Evolutionary conservation across 2,888 invertebrate genomes (phyloP), one percentile per base, ranked within the genome.

Genomic region (Reticulitermes lucifugus): DNA sequence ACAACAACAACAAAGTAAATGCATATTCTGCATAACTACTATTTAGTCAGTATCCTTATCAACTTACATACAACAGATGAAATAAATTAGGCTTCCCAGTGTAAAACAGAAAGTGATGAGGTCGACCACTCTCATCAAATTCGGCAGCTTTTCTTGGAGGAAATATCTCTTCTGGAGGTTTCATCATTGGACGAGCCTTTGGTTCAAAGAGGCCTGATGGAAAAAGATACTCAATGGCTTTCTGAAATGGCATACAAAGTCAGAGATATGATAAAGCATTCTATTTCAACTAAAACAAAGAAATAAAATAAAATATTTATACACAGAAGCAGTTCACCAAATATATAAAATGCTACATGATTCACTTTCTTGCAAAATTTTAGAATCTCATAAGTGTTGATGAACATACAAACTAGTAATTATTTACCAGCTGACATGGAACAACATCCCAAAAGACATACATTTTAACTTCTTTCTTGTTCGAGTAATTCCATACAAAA

Each of bases 171-270:
- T 95, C 95, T 46, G 99, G 99, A 43, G 96, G 96, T 89, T 95
- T 95, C 97, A 99, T 96, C 25, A 96, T 91, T 0, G 99, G 99
- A 83, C 97, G 93, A 0, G 99, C 98, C 88, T 93, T 94, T 88
- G 94, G 94, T 84, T 97, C 96, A 90, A 93, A 97, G 84, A 99
- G 92, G 10, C 98, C 98, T 86, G 98, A 98, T 9, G 99, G 99
- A 89, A 99, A 96, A n/a, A 99, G 92, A 91, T 99, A 99, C 87
- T 94, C 93, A 88, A 99, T 97, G 4, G 98, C 96, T 89, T 94
- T 94, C 96, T 96, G 90, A 86, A 92, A 91, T 87, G 87, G 87
- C 87, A 86, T 87, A 71, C 88, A 87, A 86, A 83, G 85, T 88
- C 88, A 65, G 87, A 80, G 85, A 84, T 86, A 77, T 73, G 85